Evolutionary conservation across 1,140 invertebrate genomes (phyloP).

Genomic region (Halictus rubicundus): DNA sequence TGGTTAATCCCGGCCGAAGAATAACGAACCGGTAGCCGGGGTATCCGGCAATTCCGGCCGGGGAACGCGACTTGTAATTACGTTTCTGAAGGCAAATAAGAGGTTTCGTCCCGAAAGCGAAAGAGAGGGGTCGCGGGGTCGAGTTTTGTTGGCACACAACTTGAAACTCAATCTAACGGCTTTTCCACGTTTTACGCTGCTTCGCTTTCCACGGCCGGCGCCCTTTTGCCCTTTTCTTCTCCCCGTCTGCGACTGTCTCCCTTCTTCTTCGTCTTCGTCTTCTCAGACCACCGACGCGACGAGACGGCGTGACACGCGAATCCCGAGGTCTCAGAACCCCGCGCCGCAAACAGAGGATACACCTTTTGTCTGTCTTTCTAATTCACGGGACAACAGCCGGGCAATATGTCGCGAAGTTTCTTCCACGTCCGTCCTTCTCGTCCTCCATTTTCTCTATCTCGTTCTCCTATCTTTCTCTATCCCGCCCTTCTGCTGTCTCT

Average conservation of each 20-base stretch:
- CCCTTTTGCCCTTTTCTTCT: constrained; percentile 1
- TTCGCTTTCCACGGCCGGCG: constrained; percentile 10
- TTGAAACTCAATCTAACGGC: constrained; percentile 73
- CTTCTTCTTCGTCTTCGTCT: too few relatives aligned
- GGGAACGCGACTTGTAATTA: constrained; percentile 42
- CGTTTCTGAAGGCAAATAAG: constrained; percentile 50
- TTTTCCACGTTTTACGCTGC: constrained; percentile 39
- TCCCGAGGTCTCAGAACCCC: constrained; percentile 4
- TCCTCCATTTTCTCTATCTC: too few relatives aligned
- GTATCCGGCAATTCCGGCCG: background rate
- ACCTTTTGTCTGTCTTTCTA: constrained; percentile 41
- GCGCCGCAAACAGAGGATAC: constrained; percentile 23
- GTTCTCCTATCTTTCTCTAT: too few relatives aligned
- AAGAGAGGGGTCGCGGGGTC: constrained; percentile 6
- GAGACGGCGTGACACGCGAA: constrained; percentile 17
- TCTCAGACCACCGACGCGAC: too few relatives aligned
- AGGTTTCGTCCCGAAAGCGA: constrained; percentile 17
- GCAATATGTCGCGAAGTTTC: constrained; percentile 35
- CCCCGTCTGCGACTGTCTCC: background rate
- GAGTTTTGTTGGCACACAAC: constrained; percentile 71
- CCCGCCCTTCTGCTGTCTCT: too few relatives aligned
- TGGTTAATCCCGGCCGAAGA: too few relatives aligned
- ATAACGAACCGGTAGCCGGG: too few relatives aligned
- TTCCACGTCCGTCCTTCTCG: background rate
- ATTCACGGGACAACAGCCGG: constrained; percentile 28